Percentiles rank a stretch among this genome's conserved stretches.
Conservation (phyloP, 2,113 vertebrate genomes). For the Caretta caretta region DNA sequence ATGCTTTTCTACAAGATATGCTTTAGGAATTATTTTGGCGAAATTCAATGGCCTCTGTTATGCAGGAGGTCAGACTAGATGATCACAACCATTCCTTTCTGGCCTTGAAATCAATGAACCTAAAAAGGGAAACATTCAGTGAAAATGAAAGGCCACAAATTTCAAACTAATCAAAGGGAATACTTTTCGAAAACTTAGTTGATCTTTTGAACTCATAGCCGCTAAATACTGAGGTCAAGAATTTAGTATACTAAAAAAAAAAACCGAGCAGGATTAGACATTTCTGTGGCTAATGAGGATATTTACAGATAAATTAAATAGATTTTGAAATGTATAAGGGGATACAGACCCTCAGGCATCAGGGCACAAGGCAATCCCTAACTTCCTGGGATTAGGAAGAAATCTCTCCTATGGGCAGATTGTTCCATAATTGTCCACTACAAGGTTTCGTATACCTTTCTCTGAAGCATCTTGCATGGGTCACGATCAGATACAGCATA, state of each 20-base stretch:
- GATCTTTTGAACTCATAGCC: background rate
- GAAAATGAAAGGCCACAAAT: background rate
- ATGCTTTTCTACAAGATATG: background rate
- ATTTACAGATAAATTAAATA: background rate
- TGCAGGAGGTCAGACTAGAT: background rate
- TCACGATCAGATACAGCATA: background rate
- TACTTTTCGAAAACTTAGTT: background rate
- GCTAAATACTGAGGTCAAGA: background rate
- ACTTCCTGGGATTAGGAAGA: background rate
- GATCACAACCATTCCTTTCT: background rate
- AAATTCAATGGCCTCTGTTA: background rate
- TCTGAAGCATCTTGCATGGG: background rate
- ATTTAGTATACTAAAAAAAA: background rate
- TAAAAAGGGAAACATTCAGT: background rate
- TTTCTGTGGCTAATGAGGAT: background rate
- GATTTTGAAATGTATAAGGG: background rate
- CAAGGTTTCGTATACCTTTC: fast-evolving
- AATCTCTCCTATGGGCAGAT: background rate
- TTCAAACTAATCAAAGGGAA: background rate
- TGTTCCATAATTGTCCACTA: background rate
- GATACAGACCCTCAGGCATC: background rate
- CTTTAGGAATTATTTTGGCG: background rate
- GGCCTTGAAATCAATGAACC: background rate
- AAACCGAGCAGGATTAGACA: fast-evolving
- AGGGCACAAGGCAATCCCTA: background rate